Base-by-base conservation (phyloP, 2,888 invertebrate species). In the Ochropleura leucogaster region DNA sequence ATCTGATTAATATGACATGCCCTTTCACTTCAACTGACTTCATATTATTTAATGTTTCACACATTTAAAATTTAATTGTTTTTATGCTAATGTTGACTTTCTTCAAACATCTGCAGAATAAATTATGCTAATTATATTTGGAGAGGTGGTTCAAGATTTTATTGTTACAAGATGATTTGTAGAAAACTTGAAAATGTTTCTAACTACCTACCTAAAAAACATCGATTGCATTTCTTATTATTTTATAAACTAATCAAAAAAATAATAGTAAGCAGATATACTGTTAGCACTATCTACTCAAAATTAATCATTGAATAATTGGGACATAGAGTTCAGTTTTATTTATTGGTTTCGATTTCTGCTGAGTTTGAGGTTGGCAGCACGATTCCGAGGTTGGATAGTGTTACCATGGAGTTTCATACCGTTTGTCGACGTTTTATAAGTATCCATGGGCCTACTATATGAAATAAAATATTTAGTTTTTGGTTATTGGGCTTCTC, bases 11-110 rank as follows among this genome's bases (percentile, higher is more conserved):
- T 60, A n/a, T n/a, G n/a, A 40, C 16, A 44, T 20, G n/a, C 4
- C 40, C 18, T 53, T 53, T 16, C n/a, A 59, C 40, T 65, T 44
- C 59, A n/a, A 6, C 14, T 46, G 18, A 14, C 20, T 47, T 75
- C 2, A 16, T 20, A 40, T 8, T 57, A 16, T 30, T 16, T 30
- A 44, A 49, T 20, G 44, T 18, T 46, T 55, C 51, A 42, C 47
- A 51, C 44, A 46, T 68, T 60, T 71, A 40, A 51, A 60, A 51
- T 51, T 10, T 51, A 18, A 46, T 53, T 12, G 53, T 73, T 62
- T n/a, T 4, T 16, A n/a, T n/a, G 44, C 4, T 30, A 77, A 64
- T 63, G 6, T 77, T 69, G 49, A 44, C 7, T 62, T 51, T 72
- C 14, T 14, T 57, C 42, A 49, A 46, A 53, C 47, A 55, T 42